Base-by-base conservation (phyloP, 2,797 vertebrate genomes). In the Glossophaga mutica region DNA sequence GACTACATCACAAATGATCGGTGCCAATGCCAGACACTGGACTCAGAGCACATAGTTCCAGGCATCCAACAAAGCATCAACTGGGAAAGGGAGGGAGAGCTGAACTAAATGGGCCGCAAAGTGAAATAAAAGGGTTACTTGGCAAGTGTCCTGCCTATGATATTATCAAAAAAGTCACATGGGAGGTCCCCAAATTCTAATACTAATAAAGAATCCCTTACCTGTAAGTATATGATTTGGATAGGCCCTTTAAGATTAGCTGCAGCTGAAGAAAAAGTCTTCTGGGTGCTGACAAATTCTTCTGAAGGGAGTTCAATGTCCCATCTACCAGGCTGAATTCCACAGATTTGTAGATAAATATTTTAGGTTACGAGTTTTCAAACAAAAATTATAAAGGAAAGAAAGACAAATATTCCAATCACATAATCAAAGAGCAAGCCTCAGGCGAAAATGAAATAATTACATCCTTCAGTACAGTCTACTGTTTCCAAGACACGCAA, bases 361-460 rank as follows among this genome's bases (percentile, higher is more conserved):
- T 48, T 88, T 92, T 73, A 74, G 46, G 14, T 87, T 87, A 71
- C 65, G 24, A 91, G 44, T 87, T 92, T 95, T 89, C 71, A 96
- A 94, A 94, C 87, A 85, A 94, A 92, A 96, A 84, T 46, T 81
- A 83, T 83, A 79, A 96, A 74, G 15, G 26, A 94, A 83, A 94
- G n/a, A 76, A 87, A 91, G 94, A n/a, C 62, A 96, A 94, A 95
- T 91, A 86, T 70, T 94, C 62, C 46, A 96, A 84, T 92, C 85
- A 93, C 3, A 95, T 52, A 94, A 94, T 67, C 55, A 48, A 91
- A 88, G 82, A 94, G 32, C 76, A 2, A 65, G 86, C 9, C 62
- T 94, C 71, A 71, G 62, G 77, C 37, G n/a, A 26, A 91, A 34
- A 94, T 59, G 59, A 97, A 92, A 52, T 71, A 94, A 96, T 85